A percentile compares a stretch with the other conserved stretches of the same genome.
Evolutionary conservation across 2,113 vertebrate species (phyloP).

Genomic region (Seriola dumerili): DNA sequence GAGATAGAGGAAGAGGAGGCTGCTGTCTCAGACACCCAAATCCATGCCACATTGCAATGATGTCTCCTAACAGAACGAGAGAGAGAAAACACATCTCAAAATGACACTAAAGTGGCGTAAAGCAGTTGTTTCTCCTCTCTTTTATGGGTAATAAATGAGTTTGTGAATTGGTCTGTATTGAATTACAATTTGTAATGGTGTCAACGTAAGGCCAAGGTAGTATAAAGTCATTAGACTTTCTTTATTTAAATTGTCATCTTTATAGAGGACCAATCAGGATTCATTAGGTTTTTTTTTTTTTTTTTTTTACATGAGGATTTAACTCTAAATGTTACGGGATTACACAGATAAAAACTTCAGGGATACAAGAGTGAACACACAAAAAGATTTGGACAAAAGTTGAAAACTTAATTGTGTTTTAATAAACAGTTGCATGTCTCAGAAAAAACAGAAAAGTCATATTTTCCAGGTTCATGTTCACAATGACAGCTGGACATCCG

Average conservation of each 20-base stretch:
- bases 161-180: slow-evolving; percentile 83
- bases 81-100: slow-evolving; percentile 64
- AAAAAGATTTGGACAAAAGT: neutral
- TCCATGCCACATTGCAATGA: slow-evolving; percentile 79
- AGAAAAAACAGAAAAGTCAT: neutral
- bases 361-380: neutral
- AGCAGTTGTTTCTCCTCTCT: slow-evolving; percentile 76
- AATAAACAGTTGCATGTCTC: neutral
- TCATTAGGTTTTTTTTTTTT: slow-evolving; percentile 24
- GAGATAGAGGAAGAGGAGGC: slow-evolving; percentile 77
- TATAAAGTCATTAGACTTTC: slow-evolving; percentile 48
- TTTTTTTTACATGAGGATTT: slow-evolving; percentile 28
- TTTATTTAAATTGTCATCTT: slow-evolving; percentile 63
- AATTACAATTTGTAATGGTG: slow-evolving; percentile 76
- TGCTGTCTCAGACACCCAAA: slow-evolving; percentile 78
- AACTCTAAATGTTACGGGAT: slow-evolving; percentile 57
- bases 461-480: neutral
- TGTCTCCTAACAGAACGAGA: slow-evolving; percentile 43
- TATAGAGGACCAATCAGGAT: slow-evolving; percentile 58
- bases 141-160: slow-evolving; percentile 84
- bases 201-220: slow-evolving; percentile 69
- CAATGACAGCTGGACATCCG: neutral
- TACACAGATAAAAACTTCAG: slow-evolving; percentile 38
- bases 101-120: slow-evolving; percentile 70
- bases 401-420: neutral